Evolutionary conservation across 2,113 vertebrate genomes (phyloP).

Genomic region (Oophaga pumilio): DNA sequence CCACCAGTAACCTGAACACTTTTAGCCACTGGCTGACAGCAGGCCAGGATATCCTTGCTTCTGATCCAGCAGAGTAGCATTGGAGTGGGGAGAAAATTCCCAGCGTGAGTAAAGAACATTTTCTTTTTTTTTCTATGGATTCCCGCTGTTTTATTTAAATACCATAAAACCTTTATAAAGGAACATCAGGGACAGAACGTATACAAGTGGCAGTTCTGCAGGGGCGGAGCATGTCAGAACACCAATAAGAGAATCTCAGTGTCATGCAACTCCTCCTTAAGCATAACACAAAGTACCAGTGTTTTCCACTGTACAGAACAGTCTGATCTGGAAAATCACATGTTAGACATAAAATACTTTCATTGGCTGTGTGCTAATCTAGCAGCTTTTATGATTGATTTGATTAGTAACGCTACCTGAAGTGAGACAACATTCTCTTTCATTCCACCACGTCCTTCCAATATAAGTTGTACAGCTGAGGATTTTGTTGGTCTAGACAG

Average conservation of each 20-base stretch:
- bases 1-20: too few species aligned
- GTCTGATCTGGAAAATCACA: background rate
- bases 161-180: too few species aligned
- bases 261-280: background rate
- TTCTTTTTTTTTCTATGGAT: too few species aligned
- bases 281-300: background rate
- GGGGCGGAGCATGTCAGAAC: background rate
- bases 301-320: background rate
- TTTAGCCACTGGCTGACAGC: too few species aligned
- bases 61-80: too few species aligned
- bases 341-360: conserved; percentile 5
- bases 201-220: background rate
- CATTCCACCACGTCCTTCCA: background rate
- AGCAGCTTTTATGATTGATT: conserved; percentile 1
- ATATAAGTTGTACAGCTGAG: background rate
- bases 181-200: background rate
- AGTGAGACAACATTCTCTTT: background rate
- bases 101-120: too few species aligned
- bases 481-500: conserved; percentile 50
- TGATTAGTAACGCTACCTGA: background rate
- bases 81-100: too few species aligned
- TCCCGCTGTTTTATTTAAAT: too few species aligned
- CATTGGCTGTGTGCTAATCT: background rate
- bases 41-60: too few species aligned
- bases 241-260: background rate